These are phyloP conservation scores for Rambutsinella grinnellia DNA, from an alignment of 2,888 invertebrate species.

Conservation along the genomic window DNA sequence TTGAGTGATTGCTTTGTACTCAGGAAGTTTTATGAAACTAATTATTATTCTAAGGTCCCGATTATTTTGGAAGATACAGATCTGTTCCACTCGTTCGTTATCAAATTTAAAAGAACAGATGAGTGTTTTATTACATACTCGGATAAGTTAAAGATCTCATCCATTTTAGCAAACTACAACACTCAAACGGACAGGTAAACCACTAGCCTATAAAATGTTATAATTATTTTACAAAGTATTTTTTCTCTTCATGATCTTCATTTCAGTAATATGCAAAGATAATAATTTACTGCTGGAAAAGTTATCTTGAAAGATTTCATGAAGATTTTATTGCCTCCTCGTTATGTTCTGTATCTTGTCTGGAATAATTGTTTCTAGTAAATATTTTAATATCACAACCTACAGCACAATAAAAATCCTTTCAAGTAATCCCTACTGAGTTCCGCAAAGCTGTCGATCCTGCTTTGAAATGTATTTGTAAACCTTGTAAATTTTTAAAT, in stretches of 20 bases:
- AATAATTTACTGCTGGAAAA: not conserved
- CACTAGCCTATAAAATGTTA: too few species aligned
- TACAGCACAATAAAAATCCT: not conserved
- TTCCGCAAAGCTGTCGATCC: not conserved
- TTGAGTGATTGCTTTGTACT: conserved; percentile 28
- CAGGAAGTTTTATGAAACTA: conserved; percentile 40
- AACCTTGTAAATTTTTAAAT: conserved; percentile 30
- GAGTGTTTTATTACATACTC: not conserved
- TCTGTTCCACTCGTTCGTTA: conserved; percentile 5
- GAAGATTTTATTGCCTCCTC: not conserved
- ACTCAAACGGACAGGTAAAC: too few species aligned
- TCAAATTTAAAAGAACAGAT: not conserved
- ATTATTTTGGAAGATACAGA: not conserved
- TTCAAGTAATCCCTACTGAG: not conserved
- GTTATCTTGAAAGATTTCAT: not conserved
- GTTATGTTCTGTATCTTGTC: not conserved
- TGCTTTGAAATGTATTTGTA: not conserved
- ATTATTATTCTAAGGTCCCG: too few species aligned
- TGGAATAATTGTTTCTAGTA: too few species aligned
- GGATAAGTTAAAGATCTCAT: conserved; percentile 45
- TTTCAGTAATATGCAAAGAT: not conserved
- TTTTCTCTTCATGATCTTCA: too few species aligned
- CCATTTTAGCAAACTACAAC: conserved; percentile 43
- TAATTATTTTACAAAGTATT: too few species aligned
- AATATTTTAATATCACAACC: not conserved